Conservation (phyloP, 35 echinoderm and acorn worm genomes). For the Hemicentrotus pulcherrimus region DNA sequence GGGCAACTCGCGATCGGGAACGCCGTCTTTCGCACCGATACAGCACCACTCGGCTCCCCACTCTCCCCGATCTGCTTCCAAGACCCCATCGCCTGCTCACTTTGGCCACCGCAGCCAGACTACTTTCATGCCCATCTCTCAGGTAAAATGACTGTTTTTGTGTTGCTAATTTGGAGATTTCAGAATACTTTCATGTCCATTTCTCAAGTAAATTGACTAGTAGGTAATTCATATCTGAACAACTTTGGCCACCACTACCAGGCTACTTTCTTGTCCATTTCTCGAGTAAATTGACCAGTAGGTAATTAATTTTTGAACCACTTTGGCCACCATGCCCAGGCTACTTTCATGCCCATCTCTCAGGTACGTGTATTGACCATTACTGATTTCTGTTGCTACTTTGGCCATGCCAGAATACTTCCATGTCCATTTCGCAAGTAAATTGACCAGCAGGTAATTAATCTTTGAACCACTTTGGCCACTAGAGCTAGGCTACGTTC, state of each 20-base stretch:
- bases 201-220: too few relatives aligned
- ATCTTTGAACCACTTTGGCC: conserved; percentile 5
- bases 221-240: too few relatives aligned
- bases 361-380: not conserved
- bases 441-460: too few relatives aligned
- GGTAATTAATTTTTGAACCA: not conserved
- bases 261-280: too few relatives aligned
- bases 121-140: conserved; percentile 87
- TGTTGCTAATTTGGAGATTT: too few relatives aligned
- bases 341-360: conserved; percentile 80
- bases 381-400: too few relatives aligned
- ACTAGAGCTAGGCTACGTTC: conserved; percentile 51
- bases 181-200: too few relatives aligned
- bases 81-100: conserved; percentile 78
- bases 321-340: conserved; percentile 21
- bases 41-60: conserved; percentile 66
- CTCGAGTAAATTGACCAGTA: too few relatives aligned
- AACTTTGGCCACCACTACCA: too few relatives aligned
- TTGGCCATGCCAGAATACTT: too few relatives aligned
- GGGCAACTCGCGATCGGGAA: conserved; percentile 78
- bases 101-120: conserved; percentile 42
- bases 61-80: conserved; percentile 76
- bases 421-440: too few relatives aligned
- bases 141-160: not conserved
- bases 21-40: conserved; percentile 76